These are phyloP conservation scores for Leptinotarsa undecemlineata DNA, from an alignment of 1,140 invertebrate genomes.

Conservation along the genomic window DNA sequence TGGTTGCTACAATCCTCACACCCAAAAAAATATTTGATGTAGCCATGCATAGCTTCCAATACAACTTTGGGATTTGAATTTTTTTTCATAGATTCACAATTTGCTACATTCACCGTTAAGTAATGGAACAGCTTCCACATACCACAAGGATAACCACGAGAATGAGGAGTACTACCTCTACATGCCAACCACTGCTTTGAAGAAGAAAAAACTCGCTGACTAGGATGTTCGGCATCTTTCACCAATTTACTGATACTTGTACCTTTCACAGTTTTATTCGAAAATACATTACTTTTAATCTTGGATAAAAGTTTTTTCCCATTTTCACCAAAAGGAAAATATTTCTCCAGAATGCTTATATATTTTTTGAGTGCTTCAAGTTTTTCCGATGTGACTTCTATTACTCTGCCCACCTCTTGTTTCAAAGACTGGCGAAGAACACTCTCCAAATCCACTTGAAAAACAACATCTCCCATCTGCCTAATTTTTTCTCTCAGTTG, in stretches of 20 bases:
- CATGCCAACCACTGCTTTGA: constrained; percentile 80
- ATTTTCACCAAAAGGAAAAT: constrained; percentile 73
- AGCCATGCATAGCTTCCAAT: constrained; percentile 81
- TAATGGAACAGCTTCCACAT: constrained; percentile 96
- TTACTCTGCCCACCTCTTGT: constrained; percentile 77
- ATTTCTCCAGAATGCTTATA: constrained; percentile 68
- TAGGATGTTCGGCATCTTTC: constrained; percentile 58
- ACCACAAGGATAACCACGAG: constrained; percentile 92
- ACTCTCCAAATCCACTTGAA: constrained; percentile 85
- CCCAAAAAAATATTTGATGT: constrained; percentile 92
- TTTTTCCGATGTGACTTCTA: constrained; percentile 69
- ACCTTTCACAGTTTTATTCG: constrained; percentile 60
- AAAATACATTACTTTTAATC: constrained; percentile 55
- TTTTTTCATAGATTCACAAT: constrained; percentile 52
- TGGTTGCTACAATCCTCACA: constrained; percentile 89
- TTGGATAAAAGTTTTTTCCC: constrained; percentile 67
- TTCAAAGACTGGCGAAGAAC: constrained; percentile 77
- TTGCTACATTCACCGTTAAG: constrained; percentile 79
- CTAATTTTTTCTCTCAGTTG: constrained; percentile 45
- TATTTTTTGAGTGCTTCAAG: constrained; percentile 75
- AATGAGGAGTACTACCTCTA: constrained; percentile 70
- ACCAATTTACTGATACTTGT: constrained; percentile 62
- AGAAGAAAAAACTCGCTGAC: constrained; percentile 62
- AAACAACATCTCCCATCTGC: constrained; percentile 63
- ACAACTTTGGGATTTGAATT: constrained; percentile 66